A percentile compares a stretch with the other conserved stretches of the same genome.
Evolutionary conservation across 1,140 invertebrate genomes (phyloP).

Genomic region (Aphidius ervi): DNA sequence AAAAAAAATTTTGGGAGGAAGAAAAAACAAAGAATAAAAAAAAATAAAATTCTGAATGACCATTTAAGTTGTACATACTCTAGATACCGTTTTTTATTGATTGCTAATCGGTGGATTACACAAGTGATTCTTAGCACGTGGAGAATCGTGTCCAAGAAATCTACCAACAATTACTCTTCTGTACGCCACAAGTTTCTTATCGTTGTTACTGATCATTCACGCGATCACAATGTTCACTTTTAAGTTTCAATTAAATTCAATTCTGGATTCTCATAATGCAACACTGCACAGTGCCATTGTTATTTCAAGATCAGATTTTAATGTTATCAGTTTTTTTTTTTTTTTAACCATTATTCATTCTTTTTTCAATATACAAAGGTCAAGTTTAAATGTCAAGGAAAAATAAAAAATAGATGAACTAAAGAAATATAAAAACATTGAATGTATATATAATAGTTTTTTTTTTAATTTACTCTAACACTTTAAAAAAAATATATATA

Average conservation of each 20-base stretch:
- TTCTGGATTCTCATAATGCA: background rate
- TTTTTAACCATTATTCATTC: background rate
- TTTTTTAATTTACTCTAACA: no score
- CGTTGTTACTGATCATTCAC: slow-evolving; percentile 14
- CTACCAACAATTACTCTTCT: background rate
- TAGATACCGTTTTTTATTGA: slow-evolving; percentile 13
- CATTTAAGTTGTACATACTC: slow-evolving; percentile 9
- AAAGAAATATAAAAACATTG: no score
- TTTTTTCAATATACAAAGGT: background rate
- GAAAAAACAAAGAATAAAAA: no score
- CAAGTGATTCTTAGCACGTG: slow-evolving; percentile 13
- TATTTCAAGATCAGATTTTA: no score
- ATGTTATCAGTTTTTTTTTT: no score
- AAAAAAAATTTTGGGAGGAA: no score
- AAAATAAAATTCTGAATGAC: background rate
- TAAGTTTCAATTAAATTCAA: slow-evolving; percentile 23
- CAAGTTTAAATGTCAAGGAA: no score
- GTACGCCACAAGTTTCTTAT: slow-evolving; percentile 18
- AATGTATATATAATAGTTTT: no score
- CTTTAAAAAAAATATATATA: no score
- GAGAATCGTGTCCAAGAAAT: background rate
- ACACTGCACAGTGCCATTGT: background rate
- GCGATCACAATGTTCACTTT: slow-evolving; percentile 21
- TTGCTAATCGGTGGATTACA: background rate
- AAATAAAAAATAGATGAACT: no score